Evolutionary conservation across 1,140 invertebrate species (phyloP), one percentile per base, ranked within the genome.

Genomic region (Pararge aegeria): DNA sequence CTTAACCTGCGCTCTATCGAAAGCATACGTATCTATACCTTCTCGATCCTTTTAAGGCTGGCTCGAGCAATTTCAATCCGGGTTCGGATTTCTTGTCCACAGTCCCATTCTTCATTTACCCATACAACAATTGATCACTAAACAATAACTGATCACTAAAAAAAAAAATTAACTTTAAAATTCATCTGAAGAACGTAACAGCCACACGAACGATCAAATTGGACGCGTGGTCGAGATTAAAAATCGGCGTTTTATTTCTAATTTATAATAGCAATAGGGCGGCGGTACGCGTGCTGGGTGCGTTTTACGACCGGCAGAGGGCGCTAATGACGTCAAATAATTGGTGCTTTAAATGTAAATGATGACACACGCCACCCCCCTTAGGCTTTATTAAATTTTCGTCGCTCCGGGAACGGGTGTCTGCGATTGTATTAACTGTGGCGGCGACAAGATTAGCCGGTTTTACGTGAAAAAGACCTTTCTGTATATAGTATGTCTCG

Each of bases 341-440:
- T 86, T 86, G 83, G 78, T 81, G 73, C 86, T 87, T 89, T 89
- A 87, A 83, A 89, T 89, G 86, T 87, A 83, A 89, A 89, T 87
- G 81, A 77, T 77, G 82, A 86, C 78, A 86, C 80, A 84, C 80
- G 76, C 73, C 65, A 73, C 65, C n/a, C 68, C 69, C 64, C 61
- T 66, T 53, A n/a, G 67, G 76, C 77, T 87, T 86, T 89, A 89
- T 89, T 89, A 89, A 87, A 89, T 80, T 80, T 42, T 76, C 54
- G 64, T 52, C 51, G 55, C 58, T n/a, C 51, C 56, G 6, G 20
- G 44, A 48, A 63, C 56, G 54, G 16, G 21, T 29, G 52, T 50
- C 52, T 49, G 38, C 60, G 38, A 55, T 55, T 44, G 60, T 62
- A 40, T 55, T 34, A 44, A 13, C 29, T n/a, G 24, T 15, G 30